Percentiles rank a stretch among this genome's conserved stretches.
Conservation (phyloP, 1,140 invertebrate genomes). For the Platyura marginata region DNA sequence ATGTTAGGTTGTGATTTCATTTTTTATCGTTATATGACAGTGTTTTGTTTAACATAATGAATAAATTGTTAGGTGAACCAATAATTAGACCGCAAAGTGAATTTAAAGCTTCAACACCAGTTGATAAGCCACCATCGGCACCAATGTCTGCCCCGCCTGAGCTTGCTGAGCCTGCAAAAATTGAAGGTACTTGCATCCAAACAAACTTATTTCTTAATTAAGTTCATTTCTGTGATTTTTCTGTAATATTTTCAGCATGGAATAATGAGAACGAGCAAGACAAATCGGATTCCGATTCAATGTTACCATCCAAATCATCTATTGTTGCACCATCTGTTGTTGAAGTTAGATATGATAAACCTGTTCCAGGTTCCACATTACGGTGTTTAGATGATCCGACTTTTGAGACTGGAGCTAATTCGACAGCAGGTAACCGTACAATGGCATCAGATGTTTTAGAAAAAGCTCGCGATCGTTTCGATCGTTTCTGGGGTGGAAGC, state of each 20-base stretch:
- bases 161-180: constrained; percentile 30
- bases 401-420: constrained; percentile 20
- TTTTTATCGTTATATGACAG: neutral
- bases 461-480: constrained; percentile 61
- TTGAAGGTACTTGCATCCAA: constrained; percentile 20
- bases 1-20: constrained; percentile 14
- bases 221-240: too few relatives aligned
- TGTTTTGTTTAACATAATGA: neutral
- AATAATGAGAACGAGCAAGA: too few relatives aligned
- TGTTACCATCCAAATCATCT: neutral
- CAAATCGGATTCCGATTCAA: too few relatives aligned
- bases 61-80: constrained; percentile 12
- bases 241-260: neutral
- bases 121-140: constrained; percentile 37
- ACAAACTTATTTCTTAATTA: too few relatives aligned
- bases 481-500: constrained; percentile 63
- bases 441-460: constrained; percentile 60
- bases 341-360: constrained; percentile 12
- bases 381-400: constrained; percentile 33
- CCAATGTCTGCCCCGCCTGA: constrained; percentile 46
- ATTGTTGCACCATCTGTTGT: too few relatives aligned
- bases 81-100: constrained; percentile 46
- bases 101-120: constrained; percentile 44
- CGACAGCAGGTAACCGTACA: constrained; percentile 21
- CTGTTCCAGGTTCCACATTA: constrained; percentile 29